A percentile compares a stretch with the other conserved stretches of the same genome.
Evolutionary conservation across 2,888 invertebrate genomes (phyloP).

Genomic region (Philereme transversata): DNA sequence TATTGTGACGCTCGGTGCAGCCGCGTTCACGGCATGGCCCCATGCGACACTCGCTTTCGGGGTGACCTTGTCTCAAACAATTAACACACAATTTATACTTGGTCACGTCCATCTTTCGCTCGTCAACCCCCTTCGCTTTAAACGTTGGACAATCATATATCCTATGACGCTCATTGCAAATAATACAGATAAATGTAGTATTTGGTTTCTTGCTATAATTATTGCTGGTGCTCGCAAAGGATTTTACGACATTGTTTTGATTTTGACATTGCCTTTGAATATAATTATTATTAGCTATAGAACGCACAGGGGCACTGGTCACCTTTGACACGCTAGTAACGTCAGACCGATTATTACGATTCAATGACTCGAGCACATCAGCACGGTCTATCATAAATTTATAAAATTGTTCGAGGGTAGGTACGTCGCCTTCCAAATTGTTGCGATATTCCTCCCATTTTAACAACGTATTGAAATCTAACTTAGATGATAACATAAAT

Average conservation of each 20-base stretch:
- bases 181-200: constrained; percentile 22
- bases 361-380: constrained; percentile 33
- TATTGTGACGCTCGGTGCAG: constrained; percentile 39
- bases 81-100: constrained; percentile 37
- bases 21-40: constrained; percentile 35
- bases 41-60: constrained; percentile 33
- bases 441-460: no score
- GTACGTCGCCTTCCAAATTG: no score
- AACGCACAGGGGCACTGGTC: no score
- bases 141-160: constrained; percentile 42
- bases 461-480: constrained; percentile 12
- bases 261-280: no score
- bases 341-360: neutral
- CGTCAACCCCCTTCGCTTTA: constrained; percentile 30
- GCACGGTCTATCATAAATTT: constrained; percentile 30
- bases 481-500: constrained; percentile 15
- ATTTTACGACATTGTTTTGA: constrained; percentile 4
- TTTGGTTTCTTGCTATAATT: no score
- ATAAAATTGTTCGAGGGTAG: no score
- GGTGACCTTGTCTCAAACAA: constrained; percentile 7
- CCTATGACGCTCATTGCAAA: constrained; percentile 36
- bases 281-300: constrained; percentile 5
- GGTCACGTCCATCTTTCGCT: constrained; percentile 21
- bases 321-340: neutral
- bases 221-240: constrained; percentile 17